phyloP scores from a whole-genome alignment of 2,797 vertebrate genomes.

The Dendrocincla tyrannina region DNA sequence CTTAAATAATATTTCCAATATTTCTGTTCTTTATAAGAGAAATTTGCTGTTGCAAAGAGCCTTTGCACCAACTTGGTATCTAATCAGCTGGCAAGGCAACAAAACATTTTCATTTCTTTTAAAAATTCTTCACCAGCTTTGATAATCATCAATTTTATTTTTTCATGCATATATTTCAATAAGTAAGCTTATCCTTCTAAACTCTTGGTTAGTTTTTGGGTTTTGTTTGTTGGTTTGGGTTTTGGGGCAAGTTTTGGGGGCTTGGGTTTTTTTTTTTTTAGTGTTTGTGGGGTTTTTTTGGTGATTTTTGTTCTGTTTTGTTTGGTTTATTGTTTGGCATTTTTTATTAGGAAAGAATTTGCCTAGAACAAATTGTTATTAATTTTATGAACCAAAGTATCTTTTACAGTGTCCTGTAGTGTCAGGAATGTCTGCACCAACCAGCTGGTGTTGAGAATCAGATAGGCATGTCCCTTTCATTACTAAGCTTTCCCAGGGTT shows the following conservation, averaged over 20 bases:
- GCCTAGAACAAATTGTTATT: neutral
- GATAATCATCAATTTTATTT: neutral
- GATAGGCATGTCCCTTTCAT: neutral
- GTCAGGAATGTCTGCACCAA: neutral
- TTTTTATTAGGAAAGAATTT: neutral
- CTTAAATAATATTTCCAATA: neutral
- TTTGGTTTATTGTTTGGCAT: neutral
- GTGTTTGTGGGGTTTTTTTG: neutral
- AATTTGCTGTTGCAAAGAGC: neutral
- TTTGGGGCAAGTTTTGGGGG: too few relatives aligned
- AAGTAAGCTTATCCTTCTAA: neutral
- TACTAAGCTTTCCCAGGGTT: neutral
- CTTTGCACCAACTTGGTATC: neutral
- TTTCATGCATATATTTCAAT: neutral
- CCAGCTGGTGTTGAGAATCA: neutral
- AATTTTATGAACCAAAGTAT: neutral
- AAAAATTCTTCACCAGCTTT: neutral
- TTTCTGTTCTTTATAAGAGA: neutral
- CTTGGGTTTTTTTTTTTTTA: neutral
- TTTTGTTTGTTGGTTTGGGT: too few relatives aligned
- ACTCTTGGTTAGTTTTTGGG: neutral
- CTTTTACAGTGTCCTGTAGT: neutral
- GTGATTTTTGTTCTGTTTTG: neutral
- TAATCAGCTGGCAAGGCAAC: neutral
- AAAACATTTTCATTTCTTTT: neutral